Evolutionary conservation across 1,140 invertebrate species (phyloP).

Genomic region (Oscheius sp.): DNA sequence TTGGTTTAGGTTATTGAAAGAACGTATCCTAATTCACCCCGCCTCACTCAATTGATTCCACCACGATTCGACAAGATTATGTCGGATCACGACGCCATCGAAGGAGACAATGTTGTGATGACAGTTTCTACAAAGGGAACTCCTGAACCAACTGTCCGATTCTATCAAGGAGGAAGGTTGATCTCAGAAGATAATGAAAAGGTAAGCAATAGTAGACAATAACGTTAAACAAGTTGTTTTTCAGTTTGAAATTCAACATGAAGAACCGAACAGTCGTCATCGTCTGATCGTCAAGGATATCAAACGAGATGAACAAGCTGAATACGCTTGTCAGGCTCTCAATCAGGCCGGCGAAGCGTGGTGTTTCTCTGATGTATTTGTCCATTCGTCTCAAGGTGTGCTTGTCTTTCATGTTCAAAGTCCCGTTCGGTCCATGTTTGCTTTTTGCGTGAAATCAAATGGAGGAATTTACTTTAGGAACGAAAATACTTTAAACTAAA

Average conservation of each 20-base stretch:
- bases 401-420: not conserved
- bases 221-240: not conserved
- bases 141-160: slow-evolving; percentile 26
- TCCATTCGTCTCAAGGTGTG: slow-evolving; percentile 29
- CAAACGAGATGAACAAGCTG: slow-evolving; percentile 23
- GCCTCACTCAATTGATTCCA: slow-evolving; percentile 22
- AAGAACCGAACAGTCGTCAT: slow-evolving; percentile 20
- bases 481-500: not conserved
- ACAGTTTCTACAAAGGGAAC: slow-evolving; percentile 23
- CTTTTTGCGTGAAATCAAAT: not conserved
- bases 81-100: slow-evolving; percentile 28
- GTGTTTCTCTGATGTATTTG: slow-evolving; percentile 34
- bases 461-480: not conserved
- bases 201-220: not conserved
- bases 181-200: slow-evolving; percentile 15
- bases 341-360: slow-evolving; percentile 37
- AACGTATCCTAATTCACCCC: slow-evolving; percentile 20
- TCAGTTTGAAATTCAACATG: slow-evolving; percentile 26
- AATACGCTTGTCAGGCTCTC: slow-evolving; percentile 32
- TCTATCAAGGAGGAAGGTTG: slow-evolving; percentile 24
- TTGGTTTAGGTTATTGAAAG: slow-evolving; percentile 21
- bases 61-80: slow-evolving; percentile 26
- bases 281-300: slow-evolving; percentile 29
- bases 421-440: not conserved
- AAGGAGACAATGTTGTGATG: slow-evolving; percentile 33